Evolutionary conservation across 2,113 vertebrate species (phyloP).

Genomic region (Desmodus rotundus): DNA sequence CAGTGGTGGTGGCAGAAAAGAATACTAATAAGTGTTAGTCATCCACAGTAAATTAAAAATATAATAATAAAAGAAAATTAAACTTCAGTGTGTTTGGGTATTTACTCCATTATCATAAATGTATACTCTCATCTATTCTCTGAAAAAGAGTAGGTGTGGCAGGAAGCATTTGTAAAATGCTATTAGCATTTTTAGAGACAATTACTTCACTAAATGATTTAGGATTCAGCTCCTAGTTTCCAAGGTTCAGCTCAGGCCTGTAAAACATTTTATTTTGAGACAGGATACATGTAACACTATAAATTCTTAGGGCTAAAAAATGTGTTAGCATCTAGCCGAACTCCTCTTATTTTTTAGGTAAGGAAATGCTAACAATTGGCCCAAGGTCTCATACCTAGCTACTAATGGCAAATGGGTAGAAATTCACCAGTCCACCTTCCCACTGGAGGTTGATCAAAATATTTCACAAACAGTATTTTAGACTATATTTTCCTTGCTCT

Average conservation of each 20-base stretch:
- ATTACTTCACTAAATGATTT: slow-evolving; percentile 52
- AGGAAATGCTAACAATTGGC: neutral
- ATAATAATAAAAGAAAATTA: slow-evolving; percentile 62
- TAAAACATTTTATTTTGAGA: slow-evolving; percentile 39
- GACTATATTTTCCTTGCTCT: neutral
- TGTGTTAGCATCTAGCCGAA: neutral
- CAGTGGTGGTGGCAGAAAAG: neutral
- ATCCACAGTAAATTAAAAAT: slow-evolving; percentile 63
- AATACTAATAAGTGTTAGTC: slow-evolving; percentile 52
- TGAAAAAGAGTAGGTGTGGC: slow-evolving; percentile 60
- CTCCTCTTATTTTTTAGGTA: neutral
- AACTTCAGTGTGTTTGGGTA: slow-evolving; percentile 58
- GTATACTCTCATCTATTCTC: slow-evolving; percentile 39
- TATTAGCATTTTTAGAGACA: slow-evolving; percentile 62
- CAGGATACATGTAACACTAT: neutral
- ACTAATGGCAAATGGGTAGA: neutral
- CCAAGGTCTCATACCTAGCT: neutral
- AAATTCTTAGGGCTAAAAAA: neutral
- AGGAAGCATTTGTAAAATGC: slow-evolving; percentile 57
- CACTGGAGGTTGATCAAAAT: neutral
- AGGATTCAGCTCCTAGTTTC: slow-evolving; percentile 24
- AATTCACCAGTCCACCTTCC: neutral
- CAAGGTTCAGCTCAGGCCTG: neutral
- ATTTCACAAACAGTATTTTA: neutral
- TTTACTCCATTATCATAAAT: slow-evolving; percentile 63